These are phyloP conservation scores for Mylabris sibirica DNA, from an alignment of 2,888 invertebrate genomes.

Conservation along the genomic window DNA sequence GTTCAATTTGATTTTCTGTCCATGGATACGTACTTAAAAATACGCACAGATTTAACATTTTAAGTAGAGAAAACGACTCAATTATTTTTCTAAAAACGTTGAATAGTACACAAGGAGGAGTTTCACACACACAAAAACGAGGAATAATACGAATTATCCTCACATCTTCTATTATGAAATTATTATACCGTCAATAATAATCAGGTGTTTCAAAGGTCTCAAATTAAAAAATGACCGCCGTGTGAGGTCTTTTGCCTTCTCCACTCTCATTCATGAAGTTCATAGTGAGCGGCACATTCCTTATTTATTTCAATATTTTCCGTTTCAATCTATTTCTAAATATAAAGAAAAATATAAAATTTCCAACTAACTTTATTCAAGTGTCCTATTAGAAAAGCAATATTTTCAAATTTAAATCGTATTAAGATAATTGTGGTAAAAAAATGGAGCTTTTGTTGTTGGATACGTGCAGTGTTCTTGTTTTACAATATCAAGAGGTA, in stretches of 20 bases:
- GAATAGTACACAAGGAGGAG: not conserved
- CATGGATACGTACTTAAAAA: too few relatives aligned
- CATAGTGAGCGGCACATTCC: constrained; percentile 29
- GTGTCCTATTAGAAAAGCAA: not conserved
- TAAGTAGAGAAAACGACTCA: not conserved
- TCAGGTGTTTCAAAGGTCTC: constrained; percentile 37
- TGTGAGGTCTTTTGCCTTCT: constrained; percentile 43
- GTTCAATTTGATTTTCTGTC: too few relatives aligned
- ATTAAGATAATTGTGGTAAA: not conserved
- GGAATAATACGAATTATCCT: constrained; percentile 6
- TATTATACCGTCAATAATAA: constrained; percentile 25
- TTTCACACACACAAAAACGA: constrained; percentile 6
- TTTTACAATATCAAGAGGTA: not conserved
- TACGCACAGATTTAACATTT: not conserved
- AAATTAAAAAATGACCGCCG: constrained; percentile 47
- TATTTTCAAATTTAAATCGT: not conserved
- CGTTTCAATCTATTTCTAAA: not conserved
- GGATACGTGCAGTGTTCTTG: constrained; percentile 6
- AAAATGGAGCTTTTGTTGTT: not conserved
- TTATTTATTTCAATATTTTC: not conserved
- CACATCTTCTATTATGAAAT: constrained; percentile 24
- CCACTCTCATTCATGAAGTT: constrained; percentile 22
- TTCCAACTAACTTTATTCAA: not conserved
- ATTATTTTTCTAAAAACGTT: not conserved
- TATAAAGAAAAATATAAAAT: not conserved